These are phyloP conservation scores for Petrophora chlorosata DNA, from an alignment of 2,888 invertebrate species.

Conservation along the genomic window DNA sequence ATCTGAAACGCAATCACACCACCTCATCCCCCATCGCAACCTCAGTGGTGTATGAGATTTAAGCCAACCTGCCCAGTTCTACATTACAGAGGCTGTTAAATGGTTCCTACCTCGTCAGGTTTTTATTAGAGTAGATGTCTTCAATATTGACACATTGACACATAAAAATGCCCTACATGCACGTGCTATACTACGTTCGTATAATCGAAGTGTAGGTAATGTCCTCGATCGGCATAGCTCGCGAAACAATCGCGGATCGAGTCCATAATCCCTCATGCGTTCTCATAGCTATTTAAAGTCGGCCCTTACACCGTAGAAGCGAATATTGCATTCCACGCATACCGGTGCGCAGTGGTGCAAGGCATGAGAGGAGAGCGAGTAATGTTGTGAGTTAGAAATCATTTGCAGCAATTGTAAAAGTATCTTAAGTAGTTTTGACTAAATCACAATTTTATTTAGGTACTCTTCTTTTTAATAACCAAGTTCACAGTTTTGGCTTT, in stretches of 20 bases:
- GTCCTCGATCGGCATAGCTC: slow-evolving; percentile 14
- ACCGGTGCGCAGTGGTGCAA: slow-evolving; percentile 47
- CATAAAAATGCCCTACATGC: not conserved
- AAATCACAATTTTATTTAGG: too few species aligned
- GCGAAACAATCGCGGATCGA: slow-evolving; percentile 57
- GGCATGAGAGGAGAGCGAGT: slow-evolving; percentile 25
- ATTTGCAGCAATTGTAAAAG: not conserved
- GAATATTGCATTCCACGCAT: slow-evolving; percentile 77
- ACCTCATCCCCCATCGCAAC: too few species aligned
- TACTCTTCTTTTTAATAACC: too few species aligned
- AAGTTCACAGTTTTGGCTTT: too few species aligned
- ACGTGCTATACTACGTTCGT: not conserved
- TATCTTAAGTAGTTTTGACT: too few species aligned
- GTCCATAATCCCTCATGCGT: slow-evolving; percentile 70
- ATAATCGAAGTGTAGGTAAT: slow-evolving; percentile 1
- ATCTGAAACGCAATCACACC: too few species aligned
- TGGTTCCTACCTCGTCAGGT: too few species aligned
- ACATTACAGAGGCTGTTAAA: too few species aligned
- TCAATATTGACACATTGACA: too few species aligned
- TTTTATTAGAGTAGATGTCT: too few species aligned
- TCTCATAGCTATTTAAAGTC: slow-evolving; percentile 72
- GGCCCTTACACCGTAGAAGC: slow-evolving; percentile 74
- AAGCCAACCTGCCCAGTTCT: too few species aligned
- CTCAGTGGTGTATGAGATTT: too few species aligned
- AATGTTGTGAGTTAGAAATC: not conserved